Evolutionary conservation across 2,113 vertebrate genomes (phyloP), one percentile per base, ranked within the genome.

Genomic region (Craseonycteris thonglongyai): DNA sequence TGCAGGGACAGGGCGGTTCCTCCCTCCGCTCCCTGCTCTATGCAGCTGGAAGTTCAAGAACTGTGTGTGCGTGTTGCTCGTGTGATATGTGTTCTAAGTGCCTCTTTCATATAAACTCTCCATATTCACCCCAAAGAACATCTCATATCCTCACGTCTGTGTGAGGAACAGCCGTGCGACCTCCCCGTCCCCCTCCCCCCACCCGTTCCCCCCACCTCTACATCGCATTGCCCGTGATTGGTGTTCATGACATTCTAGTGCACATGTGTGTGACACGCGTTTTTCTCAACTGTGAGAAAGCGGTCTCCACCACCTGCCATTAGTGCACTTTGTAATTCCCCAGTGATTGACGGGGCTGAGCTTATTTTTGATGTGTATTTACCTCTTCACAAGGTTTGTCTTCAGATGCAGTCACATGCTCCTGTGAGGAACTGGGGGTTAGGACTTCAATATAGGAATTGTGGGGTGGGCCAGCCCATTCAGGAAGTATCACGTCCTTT

Each of bases 1-100:
- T n/a, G n/a, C 3, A 2, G 2, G 12, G 54, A 10, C 7, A 7
- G 11, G 14, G 0, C 2, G 0, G 0, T 68, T 59, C 38, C 54
- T 18, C 7, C 7, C 12, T 12, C 49, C 14, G 30, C 58, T 74
- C 11, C 11, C 38, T 74, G 35, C 85, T 79, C 79, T 51, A 12
- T 45, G 47, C 49, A 54, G 42, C 5, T 30, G 3, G 5, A 21
- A 40, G 26, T 58, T 45, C 47, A 40, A 38, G 51, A 35, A n/a
- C 16, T 5, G 0, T 30, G 35, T 42, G 13, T 40, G 3, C 40
- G 12, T 78, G 42, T 82, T 61, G 68, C 14, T 92, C 18, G 61
- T 80, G 65, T 72, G 14, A 28, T 49, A 6, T 49, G 35, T 61
- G 40, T 45, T 56, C 56, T 42, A 83, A 68, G 54, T 45, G 10